phyloP scores from a whole-genome alignment of 2,888 invertebrate genomes.

The Hemistola chrysoprasaria region DNA sequence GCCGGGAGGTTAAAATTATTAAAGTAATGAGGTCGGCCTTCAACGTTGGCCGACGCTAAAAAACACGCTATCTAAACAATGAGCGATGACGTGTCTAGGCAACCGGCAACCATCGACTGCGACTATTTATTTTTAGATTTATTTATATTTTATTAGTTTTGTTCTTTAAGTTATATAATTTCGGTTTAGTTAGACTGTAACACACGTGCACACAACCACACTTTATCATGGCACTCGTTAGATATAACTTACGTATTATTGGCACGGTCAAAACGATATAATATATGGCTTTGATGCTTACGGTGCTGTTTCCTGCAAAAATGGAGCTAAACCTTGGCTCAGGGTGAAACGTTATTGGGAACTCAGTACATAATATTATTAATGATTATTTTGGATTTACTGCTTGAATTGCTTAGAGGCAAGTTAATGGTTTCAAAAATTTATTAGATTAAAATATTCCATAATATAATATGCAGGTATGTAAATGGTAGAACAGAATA shows the following conservation, averaged over 20 bases:
- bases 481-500: no score
- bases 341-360: not conserved
- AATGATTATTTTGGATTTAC: no score
- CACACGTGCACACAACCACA: slow-evolving; percentile 77
- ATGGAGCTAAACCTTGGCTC: not conserved
- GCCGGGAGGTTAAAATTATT: slow-evolving; percentile 49
- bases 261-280: slow-evolving; percentile 53
- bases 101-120: slow-evolving; percentile 56
- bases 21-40: slow-evolving; percentile 64
- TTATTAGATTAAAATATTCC: no score
- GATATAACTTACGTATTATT: slow-evolving; percentile 23
- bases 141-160: slow-evolving; percentile 28
- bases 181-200: slow-evolving; percentile 65
- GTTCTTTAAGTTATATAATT: slow-evolving; percentile 34
- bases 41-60: slow-evolving; percentile 39
- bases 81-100: slow-evolving; percentile 7
- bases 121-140: slow-evolving; percentile 32
- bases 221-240: slow-evolving; percentile 55
- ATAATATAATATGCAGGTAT: no score
- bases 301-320: slow-evolving; percentile 42
- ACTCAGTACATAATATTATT: no score
- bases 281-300: slow-evolving; percentile 58
- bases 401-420: no score
- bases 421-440: no score
- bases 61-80: slow-evolving; percentile 38